phyloP scores from a whole-genome alignment of 2,888 invertebrate genomes.

The Villa cingulata region DNA sequence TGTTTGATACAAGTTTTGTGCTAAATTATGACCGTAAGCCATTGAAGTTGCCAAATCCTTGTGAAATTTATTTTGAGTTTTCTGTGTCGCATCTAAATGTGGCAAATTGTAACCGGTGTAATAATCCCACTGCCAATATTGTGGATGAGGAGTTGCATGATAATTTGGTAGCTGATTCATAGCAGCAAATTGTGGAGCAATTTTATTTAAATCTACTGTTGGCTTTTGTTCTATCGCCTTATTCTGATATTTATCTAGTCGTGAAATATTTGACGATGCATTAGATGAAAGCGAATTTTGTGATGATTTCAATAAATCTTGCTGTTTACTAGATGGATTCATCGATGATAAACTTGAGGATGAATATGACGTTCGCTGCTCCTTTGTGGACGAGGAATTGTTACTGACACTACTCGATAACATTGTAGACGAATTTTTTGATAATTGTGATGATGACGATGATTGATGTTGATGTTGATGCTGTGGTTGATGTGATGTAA shows the following conservation, averaged over 20 bases:
- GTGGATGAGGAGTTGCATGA: conserved; percentile 43
- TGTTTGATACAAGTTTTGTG: conserved; percentile 28
- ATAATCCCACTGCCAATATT: conserved; percentile 53
- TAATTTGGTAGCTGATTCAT: conserved; percentile 56
- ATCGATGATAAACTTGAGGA: background rate
- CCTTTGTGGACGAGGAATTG: background rate
- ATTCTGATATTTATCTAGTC: conserved; percentile 12
- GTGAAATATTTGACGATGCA: background rate
- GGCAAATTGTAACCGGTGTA: conserved; percentile 45
- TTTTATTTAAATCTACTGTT: conserved; percentile 40
- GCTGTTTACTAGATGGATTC: background rate
- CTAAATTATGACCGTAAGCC: conserved; percentile 33
- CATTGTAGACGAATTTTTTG: background rate
- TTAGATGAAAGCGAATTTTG: background rate
- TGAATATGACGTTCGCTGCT: background rate
- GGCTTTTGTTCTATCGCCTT: conserved; percentile 9
- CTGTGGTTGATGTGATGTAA: background rate
- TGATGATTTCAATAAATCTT: conserved; percentile 3
- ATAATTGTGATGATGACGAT: background rate
- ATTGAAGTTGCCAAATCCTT: conserved; percentile 36
- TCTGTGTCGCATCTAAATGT: conserved; percentile 42
- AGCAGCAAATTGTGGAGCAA: conserved; percentile 44
- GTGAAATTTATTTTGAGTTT: conserved; percentile 46
- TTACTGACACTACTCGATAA: background rate
- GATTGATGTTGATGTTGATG: background rate